Percentiles rank a stretch among this genome's conserved stretches.
Conservation (phyloP, 1,140 invertebrate genomes). For the Macrocentrus cingulum region DNA sequence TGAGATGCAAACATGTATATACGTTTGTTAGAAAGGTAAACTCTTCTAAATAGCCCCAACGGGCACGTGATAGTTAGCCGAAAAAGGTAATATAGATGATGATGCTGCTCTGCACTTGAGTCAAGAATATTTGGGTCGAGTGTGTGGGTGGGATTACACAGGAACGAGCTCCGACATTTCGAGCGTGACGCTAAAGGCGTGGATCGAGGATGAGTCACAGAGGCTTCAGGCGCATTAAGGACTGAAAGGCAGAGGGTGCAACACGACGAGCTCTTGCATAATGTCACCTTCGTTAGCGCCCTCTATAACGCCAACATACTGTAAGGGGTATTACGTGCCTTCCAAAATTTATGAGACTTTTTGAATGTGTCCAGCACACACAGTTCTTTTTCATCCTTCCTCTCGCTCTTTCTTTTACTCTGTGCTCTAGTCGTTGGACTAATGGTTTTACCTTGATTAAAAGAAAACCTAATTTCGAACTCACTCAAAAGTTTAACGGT, state of each 20-base stretch:
- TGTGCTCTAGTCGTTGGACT: no score
- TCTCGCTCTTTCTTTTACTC: no score
- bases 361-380: conserved; percentile 9
- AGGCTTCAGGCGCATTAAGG: conserved; percentile 13
- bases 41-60: conserved; percentile 5
- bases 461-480: conserved; percentile 16
- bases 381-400: no score
- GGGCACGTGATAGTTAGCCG: background rate
- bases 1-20: background rate
- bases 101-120: background rate
- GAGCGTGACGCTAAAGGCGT: conserved; percentile 2
- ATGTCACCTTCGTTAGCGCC: conserved; percentile 16
- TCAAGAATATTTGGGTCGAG: conserved; percentile 8
- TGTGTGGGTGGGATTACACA: conserved; percentile 15
- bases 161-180: conserved; percentile 8
- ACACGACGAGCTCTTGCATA: conserved; percentile 12
- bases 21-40: background rate
- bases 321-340: background rate
- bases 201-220: background rate
- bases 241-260: background rate
- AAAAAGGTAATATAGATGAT: background rate
- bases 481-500: background rate
- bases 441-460: conserved; percentile 17
- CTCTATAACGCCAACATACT: conserved; percentile 4
- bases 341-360: conserved; percentile 7